phyloP scores from a whole-genome alignment of 35 echinoderm and acorn worm species.

The Patiria miniata region DNA sequence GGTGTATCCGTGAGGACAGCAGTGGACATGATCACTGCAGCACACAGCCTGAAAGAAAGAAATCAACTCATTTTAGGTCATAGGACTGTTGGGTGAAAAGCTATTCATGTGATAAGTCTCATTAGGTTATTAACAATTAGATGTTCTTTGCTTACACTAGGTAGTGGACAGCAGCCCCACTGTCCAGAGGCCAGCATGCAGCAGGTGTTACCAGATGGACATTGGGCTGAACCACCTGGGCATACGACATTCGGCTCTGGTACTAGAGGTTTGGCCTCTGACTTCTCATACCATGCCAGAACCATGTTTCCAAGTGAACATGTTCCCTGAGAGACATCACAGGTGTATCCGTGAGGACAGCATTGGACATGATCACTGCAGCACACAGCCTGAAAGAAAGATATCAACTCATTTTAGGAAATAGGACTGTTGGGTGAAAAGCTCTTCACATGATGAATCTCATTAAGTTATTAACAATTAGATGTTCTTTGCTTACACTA shows the following conservation, averaged over 20 bases:
- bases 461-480: too few relatives aligned
- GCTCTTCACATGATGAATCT: too few relatives aligned
- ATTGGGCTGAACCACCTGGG: neutral
- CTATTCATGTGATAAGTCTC: too few relatives aligned
- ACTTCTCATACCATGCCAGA: too few relatives aligned
- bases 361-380: slow-evolving; percentile 7
- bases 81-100: too few relatives aligned
- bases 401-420: too few relatives aligned
- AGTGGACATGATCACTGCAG: slow-evolving; percentile 64
- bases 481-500: slow-evolving; percentile 22
- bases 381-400: neutral
- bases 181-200: slow-evolving; percentile 33
- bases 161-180: slow-evolving; percentile 46
- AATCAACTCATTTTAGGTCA: neutral
- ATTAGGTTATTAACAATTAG: too few relatives aligned
- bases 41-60: slow-evolving; percentile 51
- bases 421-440: neutral
- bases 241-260: neutral
- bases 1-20: slow-evolving; percentile 75
- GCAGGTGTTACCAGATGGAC: slow-evolving; percentile 39
- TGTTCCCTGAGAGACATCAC: too few relatives aligned
- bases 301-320: too few relatives aligned
- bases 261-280: too few relatives aligned
- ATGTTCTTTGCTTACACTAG: neutral
- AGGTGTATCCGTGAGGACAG: neutral